Conservation (phyloP, 2,888 invertebrate genomes). For the Apodemia hepburni region DNA sequence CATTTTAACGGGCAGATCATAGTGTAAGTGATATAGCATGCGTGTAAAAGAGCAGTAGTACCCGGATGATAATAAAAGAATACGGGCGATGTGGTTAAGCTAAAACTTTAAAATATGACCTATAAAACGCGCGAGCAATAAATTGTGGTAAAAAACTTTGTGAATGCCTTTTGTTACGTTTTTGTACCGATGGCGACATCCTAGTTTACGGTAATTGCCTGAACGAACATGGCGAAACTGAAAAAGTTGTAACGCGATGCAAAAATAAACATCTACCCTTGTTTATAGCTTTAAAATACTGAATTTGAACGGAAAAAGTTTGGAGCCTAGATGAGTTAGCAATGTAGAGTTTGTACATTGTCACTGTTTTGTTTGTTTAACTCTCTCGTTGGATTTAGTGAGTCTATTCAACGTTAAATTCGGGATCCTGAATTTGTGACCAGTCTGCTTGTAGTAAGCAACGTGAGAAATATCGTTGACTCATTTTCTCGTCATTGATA, state of each 20-base stretch:
- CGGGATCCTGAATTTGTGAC: not conserved
- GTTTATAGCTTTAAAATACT: constrained; percentile 10
- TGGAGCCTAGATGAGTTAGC: not conserved
- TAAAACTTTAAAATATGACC: not conserved
- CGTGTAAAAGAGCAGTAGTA: not conserved
- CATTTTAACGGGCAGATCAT: no score
- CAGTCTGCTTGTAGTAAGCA: not conserved
- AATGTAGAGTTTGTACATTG: not conserved
- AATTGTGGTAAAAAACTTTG: constrained; percentile 4
- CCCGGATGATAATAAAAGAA: not conserved
- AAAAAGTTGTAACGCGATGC: not conserved
- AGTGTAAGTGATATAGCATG: not conserved
- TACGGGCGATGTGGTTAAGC: constrained; percentile 1
- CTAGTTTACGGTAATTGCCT: constrained; percentile 11
- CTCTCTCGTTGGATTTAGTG: not conserved
- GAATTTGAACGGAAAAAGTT: constrained; percentile 2
- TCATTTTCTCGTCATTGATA: no score
- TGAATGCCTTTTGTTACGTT: constrained; percentile 3
- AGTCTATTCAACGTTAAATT: not conserved
- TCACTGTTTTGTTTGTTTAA: not conserved
- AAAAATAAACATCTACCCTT: constrained; percentile 9
- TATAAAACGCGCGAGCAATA: not conserved
- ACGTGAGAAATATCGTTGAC: not conserved
- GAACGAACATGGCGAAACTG: not conserved
- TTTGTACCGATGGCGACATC: constrained; percentile 4